Base-by-base conservation (phyloP, 1,140 invertebrate genomes). In the Cydia strobilella region DNA sequence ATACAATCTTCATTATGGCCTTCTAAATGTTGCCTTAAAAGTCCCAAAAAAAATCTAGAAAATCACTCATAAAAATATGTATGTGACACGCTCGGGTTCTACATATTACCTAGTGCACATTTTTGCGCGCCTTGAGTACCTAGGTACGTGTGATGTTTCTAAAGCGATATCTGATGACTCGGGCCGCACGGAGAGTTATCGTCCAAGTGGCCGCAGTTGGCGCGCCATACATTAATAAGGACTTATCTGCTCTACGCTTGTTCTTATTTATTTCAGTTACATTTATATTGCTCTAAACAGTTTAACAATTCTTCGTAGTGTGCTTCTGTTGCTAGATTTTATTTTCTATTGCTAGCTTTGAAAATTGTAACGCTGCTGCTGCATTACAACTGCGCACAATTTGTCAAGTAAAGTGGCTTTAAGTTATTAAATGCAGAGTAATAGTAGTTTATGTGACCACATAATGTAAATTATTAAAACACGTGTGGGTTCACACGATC, bases 211-310 rank as follows among this genome's bases (percentile, higher is more conserved):
- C 65, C 31, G 10, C 65, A 35, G 27, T 69, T 39, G 65, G 65
- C 13, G 18, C 31, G 31, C 65, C 65, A 4, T 31, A 18, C 65
- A 35, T 69, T 69, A 69, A 69, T 69, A 69, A 69, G 65, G 65
- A 69, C 65, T 35, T 69, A 69, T 69, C 65, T 69, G 65, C 31
- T 69, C 18, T 12, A 18, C 27, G 65, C 31, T 20, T n/a, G n/a
- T 42, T 31, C 27, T 69, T 69, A 39, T 69, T 69, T 69, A 69
- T 69, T 69, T 69, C 31, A 69, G 31, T 69, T 69, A 35, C 65
- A 69, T 69, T 31, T 69, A 42, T 69, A 35, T 69, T 69, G n/a
- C 65, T 5, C 27, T 69, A 35, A 69, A 69, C 31, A 35, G 27
- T 69, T 35, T 35, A 69, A 39, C 65, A 39, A 23, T 69, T 20